A percentile compares a stretch with the other conserved stretches of the same genome.
These are phyloP conservation scores for Malacosoma neustria DNA, from an alignment of 2,888 invertebrate genomes.

Conservation along the genomic window DNA sequence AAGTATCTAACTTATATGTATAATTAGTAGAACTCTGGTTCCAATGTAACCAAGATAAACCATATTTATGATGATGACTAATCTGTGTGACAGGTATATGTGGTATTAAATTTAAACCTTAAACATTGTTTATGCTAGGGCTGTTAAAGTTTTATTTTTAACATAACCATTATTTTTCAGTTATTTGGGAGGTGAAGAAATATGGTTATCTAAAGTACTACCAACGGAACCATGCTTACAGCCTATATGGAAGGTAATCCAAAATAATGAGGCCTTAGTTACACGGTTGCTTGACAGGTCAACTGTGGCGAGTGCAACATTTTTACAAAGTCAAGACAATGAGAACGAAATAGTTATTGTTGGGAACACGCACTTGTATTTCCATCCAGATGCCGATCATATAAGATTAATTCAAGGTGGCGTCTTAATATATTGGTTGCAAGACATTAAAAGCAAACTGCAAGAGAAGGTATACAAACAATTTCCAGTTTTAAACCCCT, in stretches of 20 bases:
- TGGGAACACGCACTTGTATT: slow-evolving; percentile 95
- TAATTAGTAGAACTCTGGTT: no score
- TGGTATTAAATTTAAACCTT: no score
- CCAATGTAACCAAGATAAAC: no score
- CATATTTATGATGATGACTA: no score
- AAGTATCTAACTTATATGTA: no score
- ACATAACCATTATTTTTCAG: no score
- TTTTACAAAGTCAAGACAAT: slow-evolving; percentile 74
- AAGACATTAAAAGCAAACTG: slow-evolving; percentile 64
- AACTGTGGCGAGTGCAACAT: slow-evolving; percentile 79
- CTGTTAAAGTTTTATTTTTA: no score
- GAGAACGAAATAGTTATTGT: slow-evolving; percentile 76
- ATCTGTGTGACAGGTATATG: no score
- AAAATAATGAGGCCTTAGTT: slow-evolving; percentile 70
- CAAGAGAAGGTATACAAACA: slow-evolving; percentile 32
- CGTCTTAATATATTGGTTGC: slow-evolving; percentile 81
- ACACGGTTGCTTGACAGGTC: slow-evolving; percentile 77
- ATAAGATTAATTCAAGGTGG: slow-evolving; percentile 90
- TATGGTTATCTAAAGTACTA: slow-evolving; percentile 77
- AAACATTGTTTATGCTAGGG: no score
- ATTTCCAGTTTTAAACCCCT: no score
- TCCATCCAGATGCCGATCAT: slow-evolving; percentile 93
- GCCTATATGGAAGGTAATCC: slow-evolving; percentile 76
- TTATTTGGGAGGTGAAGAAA: slow-evolving; percentile 55
- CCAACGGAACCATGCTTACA: slow-evolving; percentile 64